Base-by-base conservation (phyloP, 1,140 invertebrate species). In the Zaprionus taronus region DNA sequence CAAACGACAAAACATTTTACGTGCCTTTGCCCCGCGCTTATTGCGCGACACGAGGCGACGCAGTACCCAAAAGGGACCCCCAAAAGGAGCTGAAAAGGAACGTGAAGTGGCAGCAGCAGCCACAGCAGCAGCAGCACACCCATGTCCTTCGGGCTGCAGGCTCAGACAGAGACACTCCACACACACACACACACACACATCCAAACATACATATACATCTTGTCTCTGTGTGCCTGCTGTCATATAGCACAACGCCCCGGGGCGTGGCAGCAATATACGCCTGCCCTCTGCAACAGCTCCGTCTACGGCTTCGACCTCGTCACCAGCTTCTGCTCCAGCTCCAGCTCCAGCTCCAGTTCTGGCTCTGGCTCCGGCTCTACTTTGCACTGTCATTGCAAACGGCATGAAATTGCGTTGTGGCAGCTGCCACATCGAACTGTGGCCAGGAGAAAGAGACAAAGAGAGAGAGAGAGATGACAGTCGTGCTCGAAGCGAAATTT, bases 1-100 rank as follows among this genome's bases (percentile, higher is more conserved):
- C 89, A 86, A 91, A 91, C 85, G 90, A 86, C 90, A 81, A 91
- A 91, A 91, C 78, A 91, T 87, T 81, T 80, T 75, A 80, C 69
- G 71, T 69, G 56, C 62, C 76, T 71, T 56, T 63, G 58, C 72
- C 64, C 49, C 47, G 22, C 41, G 36, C 36, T 38, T 38, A 38
- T 38, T 38, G 61, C 55, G 36, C 57, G 15, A 28, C 11, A 12
- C 51, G 31, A 41, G 6, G 51, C 51, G 15, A 28, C 38, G 15
- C 38, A 41, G 38, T 20, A 12, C 15, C 38, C 38, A 41, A 41
- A 49, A 20, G 17, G 17, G 20, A 22, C 47, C 20, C 20, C 47
- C 9, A 49, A 22, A 51, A 51, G 47, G 1, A 51, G 22, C 47
- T 9, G n/a, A 47, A 47, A 47, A 22, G 20, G 38, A 34, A 22